Base-by-base conservation (phyloP, 2,888 invertebrate genomes). In the Drosophila barbarae region DNA sequence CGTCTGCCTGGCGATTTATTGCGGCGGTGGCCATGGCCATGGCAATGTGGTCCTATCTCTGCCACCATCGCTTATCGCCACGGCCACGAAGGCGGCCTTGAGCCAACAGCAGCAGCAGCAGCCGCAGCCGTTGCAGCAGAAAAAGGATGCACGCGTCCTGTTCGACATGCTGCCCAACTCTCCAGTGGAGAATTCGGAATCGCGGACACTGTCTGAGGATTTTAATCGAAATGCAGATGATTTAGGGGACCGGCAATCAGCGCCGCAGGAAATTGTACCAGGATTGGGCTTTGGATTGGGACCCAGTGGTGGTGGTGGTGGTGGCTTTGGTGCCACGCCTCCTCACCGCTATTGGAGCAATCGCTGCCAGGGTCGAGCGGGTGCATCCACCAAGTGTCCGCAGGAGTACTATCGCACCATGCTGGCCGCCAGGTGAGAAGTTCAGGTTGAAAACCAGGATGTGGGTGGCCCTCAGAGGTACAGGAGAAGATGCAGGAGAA, bases 51-150 rank as follows among this genome's bases (percentile, higher is more conserved):
- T 82, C 64, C 81, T 87, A 87, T 87, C 87, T 85, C 82, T 86
- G 79, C 86, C 87, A 87, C 87, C 86, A 87, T 87, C 87, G 86
- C 81, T 87, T 87, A 87, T 87, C 86, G 79, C 79, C 50, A 66
- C 67, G 39, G 81, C 81, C 30, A 72, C 82, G 56, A 77, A 78
- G 67, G 80, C 81, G 84, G 84, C 87, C 84, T 82, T 78, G 78
- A 74, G 76, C 34, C 66, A 53, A 23, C 69, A 63, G 30, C 67
- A 39, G 32, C 61, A 44, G 36, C 59, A 61, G 49, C 18, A 18
- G 18, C 56, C 41, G 49, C 18, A 18, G 18, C 56, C 41, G 34
- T 23, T 21, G 54, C 74, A 53, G 6, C 76, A 82, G 80, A 80
- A 84, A 75, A 84, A 84, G 84, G 84, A 83, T 76, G 77, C 82